phyloP scores from a whole-genome alignment of 2,113 vertebrate genomes.

The Junco hyemalis region DNA sequence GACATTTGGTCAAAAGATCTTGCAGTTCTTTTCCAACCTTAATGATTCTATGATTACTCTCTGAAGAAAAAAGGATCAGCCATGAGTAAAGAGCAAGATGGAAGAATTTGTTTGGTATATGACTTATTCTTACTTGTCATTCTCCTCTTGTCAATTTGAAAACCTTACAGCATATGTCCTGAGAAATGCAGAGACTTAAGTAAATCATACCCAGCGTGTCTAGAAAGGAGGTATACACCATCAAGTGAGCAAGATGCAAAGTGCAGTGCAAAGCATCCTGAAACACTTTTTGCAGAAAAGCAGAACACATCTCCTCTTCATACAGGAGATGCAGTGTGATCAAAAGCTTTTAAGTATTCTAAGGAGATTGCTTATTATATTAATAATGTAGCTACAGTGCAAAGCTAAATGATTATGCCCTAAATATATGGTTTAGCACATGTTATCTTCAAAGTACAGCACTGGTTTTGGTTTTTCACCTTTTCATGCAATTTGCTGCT shows the following conservation, averaged over 20 bases:
- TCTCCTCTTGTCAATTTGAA: not conserved
- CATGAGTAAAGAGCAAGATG: not conserved
- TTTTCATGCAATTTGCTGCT: not conserved
- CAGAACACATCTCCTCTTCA: not conserved
- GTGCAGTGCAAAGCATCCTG: not conserved
- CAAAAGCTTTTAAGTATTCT: not conserved
- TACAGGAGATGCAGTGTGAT: not conserved
- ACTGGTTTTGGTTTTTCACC: not conserved
- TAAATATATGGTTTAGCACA: not conserved
- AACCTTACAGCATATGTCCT: not conserved
- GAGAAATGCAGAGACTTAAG: not conserved
- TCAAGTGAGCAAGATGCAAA: not conserved
- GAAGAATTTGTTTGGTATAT: not conserved
- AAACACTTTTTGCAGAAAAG: not conserved
- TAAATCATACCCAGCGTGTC: not conserved
- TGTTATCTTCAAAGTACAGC: not conserved
- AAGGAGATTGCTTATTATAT: not conserved
- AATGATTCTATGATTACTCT: not conserved
- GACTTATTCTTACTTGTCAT: not conserved
- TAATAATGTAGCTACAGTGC: not conserved
- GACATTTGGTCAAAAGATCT: not conserved
- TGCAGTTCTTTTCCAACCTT: not conserved
- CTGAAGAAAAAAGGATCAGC: not conserved
- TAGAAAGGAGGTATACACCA: not conserved
- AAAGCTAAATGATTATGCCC: not conserved